Base-by-base conservation (phyloP, 2,113 vertebrate species). In the Paraplagusia blochii region DNA sequence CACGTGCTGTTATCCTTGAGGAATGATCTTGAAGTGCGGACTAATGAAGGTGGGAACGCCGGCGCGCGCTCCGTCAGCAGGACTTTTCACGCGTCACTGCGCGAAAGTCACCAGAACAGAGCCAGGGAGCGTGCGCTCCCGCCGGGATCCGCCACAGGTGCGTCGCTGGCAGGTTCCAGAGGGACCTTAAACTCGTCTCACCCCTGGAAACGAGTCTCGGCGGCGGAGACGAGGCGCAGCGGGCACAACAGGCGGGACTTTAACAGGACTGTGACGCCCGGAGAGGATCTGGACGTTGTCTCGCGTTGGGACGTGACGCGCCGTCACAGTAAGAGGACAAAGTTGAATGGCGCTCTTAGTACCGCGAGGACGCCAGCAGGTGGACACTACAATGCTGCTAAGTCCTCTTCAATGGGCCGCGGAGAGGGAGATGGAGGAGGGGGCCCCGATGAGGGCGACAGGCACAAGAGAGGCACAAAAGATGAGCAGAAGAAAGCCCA, bases 391-490 rank as follows among this genome's bases (percentile, higher is more conserved):
- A 85, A 85, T 86, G 72, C 68, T 40, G 69, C 67, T 62, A 84
- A 88, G 84, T 64, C 73, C 38, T 46, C 82, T 14, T 81, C 82
- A 81, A 72, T 77, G 65, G 80, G 62, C 49, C 36, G 52, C 36
- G 54, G 69, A 55, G 79, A 61, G 36, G 54, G 69, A 55, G 79
- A 61, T 4, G 69, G 39, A 36, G 76, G 75, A 66, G 77, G 58
- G 61, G 78, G 53, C 0, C 45, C 17, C 35, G 55, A 67, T 56
- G 85, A 76, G 57, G 72, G 79, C 40, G 78, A 85, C 64, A 79
- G 90, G 61, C 59, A 69, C 53, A 89, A 87, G 72, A 82, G 90
- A 22, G 79, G 88, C 70, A 80, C 88, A 74, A 88, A 88, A 69
- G 87, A 89, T 9, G 85, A 80, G 63, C 81, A 86, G 68, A 90